Base-by-base conservation (phyloP, 2,888 invertebrate genomes). In the Mythimna lalbum region DNA sequence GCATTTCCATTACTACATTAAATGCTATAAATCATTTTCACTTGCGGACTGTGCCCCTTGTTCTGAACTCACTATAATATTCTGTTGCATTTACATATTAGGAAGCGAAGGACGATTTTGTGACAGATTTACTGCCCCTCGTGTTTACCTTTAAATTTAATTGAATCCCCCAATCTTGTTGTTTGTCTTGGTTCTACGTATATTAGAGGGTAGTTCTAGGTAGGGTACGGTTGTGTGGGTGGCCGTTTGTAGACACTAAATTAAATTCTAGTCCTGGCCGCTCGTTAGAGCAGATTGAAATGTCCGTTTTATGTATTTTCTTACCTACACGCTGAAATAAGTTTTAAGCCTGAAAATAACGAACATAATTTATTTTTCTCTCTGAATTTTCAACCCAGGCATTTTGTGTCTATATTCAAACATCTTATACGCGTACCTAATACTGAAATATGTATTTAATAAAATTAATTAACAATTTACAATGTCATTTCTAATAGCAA, bases 1-100 rank as follows among this genome's bases (percentile, higher is more conserved):
- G 85, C 86, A 87, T 88, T 88, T 86, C 84, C 86, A 87, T 88
- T 86, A 84, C 80, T 82, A 83, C 84, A 87, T 88, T 85, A 84
- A 80, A 82, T 88, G 81, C 76, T 83, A 87, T 89, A 87, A 89
- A 89, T 87, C 82, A 86, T 86, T 77, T 73, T 82, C 85, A 82
- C 79, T 73, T 85, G 76, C 84, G 81, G 82, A 85, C 82, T 84
- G 72, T 76, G 72, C 68, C 70, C 73, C 70, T 78, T 78, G 75
- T 81, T 75, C 74, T 57, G 76, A 77, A 71, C 65, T 73, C 73
- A 75, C 66, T 78, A 79, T 79, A 81, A 78, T 85, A 85, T 86
- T 81, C 77, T 36, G 65, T 62, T 81, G 78, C 74, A 86, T 86
- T 86, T 85, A 73, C 82, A 86, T 86, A 78, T 70, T 70, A 81